Evolutionary conservation across 2,888 invertebrate genomes (phyloP).

Genomic region (Lottia gigantea): DNA sequence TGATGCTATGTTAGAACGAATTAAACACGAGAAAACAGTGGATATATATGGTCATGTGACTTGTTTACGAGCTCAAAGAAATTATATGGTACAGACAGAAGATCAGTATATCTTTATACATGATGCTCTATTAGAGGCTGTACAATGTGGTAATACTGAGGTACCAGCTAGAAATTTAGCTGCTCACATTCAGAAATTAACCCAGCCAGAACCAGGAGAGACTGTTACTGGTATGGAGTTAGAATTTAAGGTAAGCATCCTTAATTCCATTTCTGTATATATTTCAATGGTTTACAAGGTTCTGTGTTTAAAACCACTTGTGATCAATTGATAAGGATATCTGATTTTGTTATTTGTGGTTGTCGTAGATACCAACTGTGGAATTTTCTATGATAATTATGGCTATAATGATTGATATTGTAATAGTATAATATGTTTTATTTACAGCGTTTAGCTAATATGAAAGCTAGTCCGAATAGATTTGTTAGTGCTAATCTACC

Average conservation of each 20-base stretch:
- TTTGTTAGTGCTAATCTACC: slow-evolving; percentile 96
- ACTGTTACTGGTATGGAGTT: slow-evolving; percentile 67
- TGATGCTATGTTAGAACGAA: slow-evolving; percentile 97
- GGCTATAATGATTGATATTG: not conserved
- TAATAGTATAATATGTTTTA: slow-evolving; percentile 20
- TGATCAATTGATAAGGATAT: too few species aligned
- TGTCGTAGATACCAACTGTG: too few species aligned
- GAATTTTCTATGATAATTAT: too few species aligned
- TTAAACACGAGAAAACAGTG: slow-evolving; percentile 96
- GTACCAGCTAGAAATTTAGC: slow-evolving; percentile 94
- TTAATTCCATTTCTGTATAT: too few species aligned
- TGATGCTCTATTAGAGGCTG: slow-evolving; percentile 95
- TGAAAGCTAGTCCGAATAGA: slow-evolving; percentile 92
- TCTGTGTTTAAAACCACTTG: too few species aligned
- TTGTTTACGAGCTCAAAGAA: slow-evolving; percentile 94
- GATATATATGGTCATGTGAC: slow-evolving; percentile 99
- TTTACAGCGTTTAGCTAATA: slow-evolving; percentile 85
- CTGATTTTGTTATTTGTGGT: too few species aligned
- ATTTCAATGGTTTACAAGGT: too few species aligned
- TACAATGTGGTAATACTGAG: slow-evolving; percentile 95
- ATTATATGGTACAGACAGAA: slow-evolving; percentile 98
- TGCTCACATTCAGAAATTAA: slow-evolving; percentile 92
- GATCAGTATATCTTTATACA: slow-evolving; percentile 99
- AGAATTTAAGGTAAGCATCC: slow-evolving; percentile 61
- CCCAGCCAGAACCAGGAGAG: slow-evolving; percentile 76